Conservation (phyloP, 2,113 vertebrate genomes). For the Eira barbara region DNA sequence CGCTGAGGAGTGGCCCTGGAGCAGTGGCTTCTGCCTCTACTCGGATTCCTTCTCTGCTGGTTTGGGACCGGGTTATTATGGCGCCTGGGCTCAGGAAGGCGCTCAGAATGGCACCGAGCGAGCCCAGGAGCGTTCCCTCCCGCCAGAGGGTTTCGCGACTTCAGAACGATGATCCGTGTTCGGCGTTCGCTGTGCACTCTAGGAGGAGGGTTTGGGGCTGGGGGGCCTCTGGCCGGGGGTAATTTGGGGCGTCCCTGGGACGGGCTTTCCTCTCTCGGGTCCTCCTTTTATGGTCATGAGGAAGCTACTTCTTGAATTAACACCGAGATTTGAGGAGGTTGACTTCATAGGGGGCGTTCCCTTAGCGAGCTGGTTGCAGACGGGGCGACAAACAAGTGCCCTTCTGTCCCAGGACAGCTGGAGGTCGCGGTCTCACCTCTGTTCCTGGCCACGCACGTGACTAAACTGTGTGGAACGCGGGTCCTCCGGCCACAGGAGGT, state of each 20-base stretch:
- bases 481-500: neutral
- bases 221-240: neutral
- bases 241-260: neutral
- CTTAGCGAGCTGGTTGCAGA: neutral
- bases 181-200: neutral
- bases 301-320: constrained; percentile 9
- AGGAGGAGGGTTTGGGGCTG: neutral
- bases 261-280: neutral
- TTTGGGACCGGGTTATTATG: neutral
- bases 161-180: neutral
- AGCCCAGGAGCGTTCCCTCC: neutral
- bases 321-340: neutral
- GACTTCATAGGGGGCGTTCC: neutral
- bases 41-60: neutral
- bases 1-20: neutral
- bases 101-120: neutral
- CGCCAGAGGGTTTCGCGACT: neutral
- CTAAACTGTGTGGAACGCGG: no score
- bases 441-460: neutral
- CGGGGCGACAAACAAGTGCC: rapidly evolving
- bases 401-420: neutral
- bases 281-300: neutral
- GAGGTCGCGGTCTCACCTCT: neutral
- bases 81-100: no score
- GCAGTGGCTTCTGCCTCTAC: neutral